phyloP scores from a whole-genome alignment of 2,888 invertebrate species.

The Dasypogon diadema region DNA sequence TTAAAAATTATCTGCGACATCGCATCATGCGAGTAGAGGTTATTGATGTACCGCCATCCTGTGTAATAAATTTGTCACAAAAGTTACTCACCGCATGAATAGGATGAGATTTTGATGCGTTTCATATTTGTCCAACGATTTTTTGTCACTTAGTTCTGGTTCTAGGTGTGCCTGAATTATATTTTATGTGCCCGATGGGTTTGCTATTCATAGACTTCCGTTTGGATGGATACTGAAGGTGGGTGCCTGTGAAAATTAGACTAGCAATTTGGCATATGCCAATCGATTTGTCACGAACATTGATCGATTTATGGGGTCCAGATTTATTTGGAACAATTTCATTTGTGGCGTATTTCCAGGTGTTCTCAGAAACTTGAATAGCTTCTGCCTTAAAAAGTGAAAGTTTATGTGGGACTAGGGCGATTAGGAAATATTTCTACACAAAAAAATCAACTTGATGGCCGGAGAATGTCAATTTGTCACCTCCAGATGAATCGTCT shows the following conservation, averaged over 20 bases:
- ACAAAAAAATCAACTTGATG: neutral
- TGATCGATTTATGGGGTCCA: conserved; percentile 16
- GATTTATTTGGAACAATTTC: neutral
- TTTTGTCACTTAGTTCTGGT: neutral
- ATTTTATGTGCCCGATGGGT: neutral
- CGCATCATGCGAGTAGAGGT: neutral
- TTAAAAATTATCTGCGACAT: neutral
- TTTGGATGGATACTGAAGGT: too few species aligned
- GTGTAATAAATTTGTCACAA: neutral
- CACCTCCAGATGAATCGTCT: neutral
- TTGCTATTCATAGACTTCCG: neutral
- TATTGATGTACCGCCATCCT: neutral
- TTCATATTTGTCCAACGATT: neutral
- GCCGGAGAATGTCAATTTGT: neutral
- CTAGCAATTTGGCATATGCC: neutral
- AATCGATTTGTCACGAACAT: conserved; percentile 24
- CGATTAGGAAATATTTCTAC: neutral
- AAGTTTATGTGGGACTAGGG: neutral
- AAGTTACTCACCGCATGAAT: neutral
- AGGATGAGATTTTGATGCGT: neutral
- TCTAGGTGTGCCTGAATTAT: neutral
- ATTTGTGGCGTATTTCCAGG: neutral
- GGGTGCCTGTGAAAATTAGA: neutral
- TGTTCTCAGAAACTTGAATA: neutral
- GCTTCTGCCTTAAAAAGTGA: neutral